phyloP scores from a whole-genome alignment of 2,888 invertebrate genomes.

The Agonopterix alstromeriana region DNA sequence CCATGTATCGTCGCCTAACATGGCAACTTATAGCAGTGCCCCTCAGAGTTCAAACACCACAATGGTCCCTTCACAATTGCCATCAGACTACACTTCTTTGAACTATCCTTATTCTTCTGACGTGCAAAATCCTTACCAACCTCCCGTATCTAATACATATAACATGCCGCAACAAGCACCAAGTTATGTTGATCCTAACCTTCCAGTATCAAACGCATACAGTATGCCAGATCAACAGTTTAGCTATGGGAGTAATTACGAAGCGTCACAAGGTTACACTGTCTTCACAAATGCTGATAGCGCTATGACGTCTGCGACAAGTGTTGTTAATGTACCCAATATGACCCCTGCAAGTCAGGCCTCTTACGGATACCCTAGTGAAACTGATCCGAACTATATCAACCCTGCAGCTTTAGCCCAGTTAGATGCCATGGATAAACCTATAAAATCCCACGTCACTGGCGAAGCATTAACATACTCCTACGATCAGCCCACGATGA shows the following conservation, averaged over 20 bases:
- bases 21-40: constrained; percentile 49
- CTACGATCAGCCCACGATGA: constrained; percentile 24
- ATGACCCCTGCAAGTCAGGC: neutral
- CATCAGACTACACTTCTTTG: constrained; percentile 36
- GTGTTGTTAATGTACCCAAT: constrained; percentile 10
- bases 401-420: constrained; percentile 32
- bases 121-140: neutral
- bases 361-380: constrained; percentile 9
- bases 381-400: constrained; percentile 13
- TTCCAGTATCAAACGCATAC: constrained; percentile 14
- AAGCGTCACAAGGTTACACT: constrained; percentile 41
- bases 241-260: constrained; percentile 31
- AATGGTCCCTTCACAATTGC: constrained; percentile 37
- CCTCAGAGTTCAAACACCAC: constrained; percentile 39
- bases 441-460: constrained; percentile 63
- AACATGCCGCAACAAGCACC: neutral
- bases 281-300: constrained; percentile 43
- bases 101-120: constrained; percentile 46
- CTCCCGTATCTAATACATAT: neutral
- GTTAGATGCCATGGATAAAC: constrained; percentile 52
- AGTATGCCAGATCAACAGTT: constrained; percentile 34
- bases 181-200: constrained; percentile 1
- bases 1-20: constrained; percentile 39
- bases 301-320: constrained; percentile 27
- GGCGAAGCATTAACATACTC: constrained; percentile 45